Conservation (phyloP, 2,888 invertebrate species). For the Eupeodes luniger region DNA sequence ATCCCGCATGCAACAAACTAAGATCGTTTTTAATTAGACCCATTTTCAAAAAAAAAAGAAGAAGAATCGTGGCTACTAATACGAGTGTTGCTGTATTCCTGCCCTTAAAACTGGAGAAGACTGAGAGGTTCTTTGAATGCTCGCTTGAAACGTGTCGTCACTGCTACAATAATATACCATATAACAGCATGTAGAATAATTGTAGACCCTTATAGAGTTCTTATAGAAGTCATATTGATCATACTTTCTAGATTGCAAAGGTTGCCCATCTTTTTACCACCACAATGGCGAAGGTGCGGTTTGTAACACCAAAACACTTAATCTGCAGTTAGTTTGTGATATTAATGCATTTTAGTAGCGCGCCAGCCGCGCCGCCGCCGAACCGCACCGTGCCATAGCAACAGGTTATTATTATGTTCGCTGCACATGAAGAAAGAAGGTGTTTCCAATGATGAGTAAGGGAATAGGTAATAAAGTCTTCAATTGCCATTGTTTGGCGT, state of each 20-base stretch:
- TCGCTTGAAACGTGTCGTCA: not conserved
- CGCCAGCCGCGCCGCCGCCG: no score
- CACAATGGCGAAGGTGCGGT: conserved; percentile 40
- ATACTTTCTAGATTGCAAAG: conserved; percentile 2
- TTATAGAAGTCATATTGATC: conserved; percentile 54
- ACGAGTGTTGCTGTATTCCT: not conserved
- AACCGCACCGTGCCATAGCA: not conserved
- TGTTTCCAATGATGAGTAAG: not conserved
- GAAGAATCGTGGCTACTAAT: conserved; percentile 57
- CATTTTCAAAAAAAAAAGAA: conserved; percentile 26
- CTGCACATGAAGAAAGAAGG: conserved; percentile 1
- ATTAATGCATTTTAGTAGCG: conserved; percentile 67
- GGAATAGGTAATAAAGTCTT: conserved; percentile 52
- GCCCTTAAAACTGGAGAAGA: not conserved
- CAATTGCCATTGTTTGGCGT: conserved; percentile 54
- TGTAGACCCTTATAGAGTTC: conserved; percentile 5
- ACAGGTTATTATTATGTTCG: conserved; percentile 23
- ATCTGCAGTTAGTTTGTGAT: conserved; percentile 51
- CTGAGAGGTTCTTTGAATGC: conserved; percentile 6
- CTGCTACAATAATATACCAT: not conserved
- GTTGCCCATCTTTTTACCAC: conserved; percentile 27
- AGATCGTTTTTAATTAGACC: conserved; percentile 64
- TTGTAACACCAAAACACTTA: conserved; percentile 35
- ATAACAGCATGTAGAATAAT: not conserved
- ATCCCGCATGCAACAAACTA: conserved; percentile 12